Conservation (phyloP, 2,797 vertebrate genomes). For the Syndactyla subalaris region DNA sequence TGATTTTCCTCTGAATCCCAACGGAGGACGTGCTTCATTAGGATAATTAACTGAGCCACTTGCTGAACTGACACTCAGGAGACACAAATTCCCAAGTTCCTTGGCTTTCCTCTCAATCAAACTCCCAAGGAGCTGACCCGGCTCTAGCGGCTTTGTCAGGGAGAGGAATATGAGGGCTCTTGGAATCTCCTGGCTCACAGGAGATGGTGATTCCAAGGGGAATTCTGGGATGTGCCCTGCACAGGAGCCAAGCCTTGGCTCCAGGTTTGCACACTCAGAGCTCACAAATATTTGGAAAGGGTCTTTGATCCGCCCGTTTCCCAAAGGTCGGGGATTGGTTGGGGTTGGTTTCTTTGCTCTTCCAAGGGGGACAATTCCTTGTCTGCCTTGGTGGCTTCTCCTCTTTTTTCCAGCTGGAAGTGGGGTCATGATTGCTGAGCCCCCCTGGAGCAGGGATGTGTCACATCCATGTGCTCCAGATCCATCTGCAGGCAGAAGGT, state of each 20-base stretch:
- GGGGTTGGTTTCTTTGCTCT: not conserved
- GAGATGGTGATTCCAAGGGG: not conserved
- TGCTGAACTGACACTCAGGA: conserved; percentile 54
- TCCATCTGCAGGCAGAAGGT: not conserved
- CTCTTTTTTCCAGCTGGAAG: not conserved
- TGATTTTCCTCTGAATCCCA: conserved; percentile 72
- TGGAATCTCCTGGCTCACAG: rapidly evolving
- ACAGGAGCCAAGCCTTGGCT: not conserved
- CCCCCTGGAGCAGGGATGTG: not conserved
- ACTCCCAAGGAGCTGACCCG: not conserved
- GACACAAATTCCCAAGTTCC: conserved; percentile 53
- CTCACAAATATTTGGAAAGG: not conserved
- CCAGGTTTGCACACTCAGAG: not conserved
- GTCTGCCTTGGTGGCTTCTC: not conserved
- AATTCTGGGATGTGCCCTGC: not conserved
- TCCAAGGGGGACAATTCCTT: not conserved
- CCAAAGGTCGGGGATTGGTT: rapidly evolving
- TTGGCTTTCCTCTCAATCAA: conserved; percentile 57
- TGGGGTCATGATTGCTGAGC: not conserved
- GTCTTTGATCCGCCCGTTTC: not conserved
- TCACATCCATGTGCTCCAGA: not conserved
- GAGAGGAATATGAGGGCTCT: not conserved
- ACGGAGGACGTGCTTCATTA: conserved; percentile 73
- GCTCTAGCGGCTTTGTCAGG: not conserved
- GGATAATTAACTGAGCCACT: conserved; percentile 72